Evolutionary conservation across 2,797 vertebrate species (phyloP).

Genomic region (Onychomys arenicola): DNA sequence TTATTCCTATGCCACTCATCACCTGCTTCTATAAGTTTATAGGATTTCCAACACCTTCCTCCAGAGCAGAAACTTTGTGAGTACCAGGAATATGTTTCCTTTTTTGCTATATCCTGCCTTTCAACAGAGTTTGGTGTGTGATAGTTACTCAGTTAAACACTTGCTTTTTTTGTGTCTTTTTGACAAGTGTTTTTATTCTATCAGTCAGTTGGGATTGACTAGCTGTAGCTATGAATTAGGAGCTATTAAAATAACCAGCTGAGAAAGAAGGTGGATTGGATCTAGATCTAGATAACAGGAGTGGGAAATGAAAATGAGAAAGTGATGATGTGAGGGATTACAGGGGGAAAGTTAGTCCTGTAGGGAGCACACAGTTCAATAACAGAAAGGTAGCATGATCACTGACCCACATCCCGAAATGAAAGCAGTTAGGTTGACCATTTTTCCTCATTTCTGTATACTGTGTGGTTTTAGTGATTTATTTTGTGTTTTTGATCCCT

Average conservation of each 20-base stretch:
- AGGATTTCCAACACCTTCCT: neutral
- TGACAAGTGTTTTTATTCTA: neutral
- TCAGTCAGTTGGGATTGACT: neutral
- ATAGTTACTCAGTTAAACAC: neutral
- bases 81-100: neutral
- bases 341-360: neutral
- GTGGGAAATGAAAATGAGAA: constrained; percentile 5
- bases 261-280: neutral
- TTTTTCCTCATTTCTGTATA: neutral
- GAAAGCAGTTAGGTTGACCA: neutral
- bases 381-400: neutral
- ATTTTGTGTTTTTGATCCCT: neutral
- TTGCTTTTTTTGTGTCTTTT: neutral
- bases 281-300: neutral
- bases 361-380: neutral
- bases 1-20: neutral
- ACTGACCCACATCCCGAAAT: neutral
- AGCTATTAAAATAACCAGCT: neutral
- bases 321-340: neutral
- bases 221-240: neutral
- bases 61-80: neutral
- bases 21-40: neutral
- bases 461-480: neutral
- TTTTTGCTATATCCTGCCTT: neutral
- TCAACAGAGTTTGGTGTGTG: neutral